A percentile compares a stretch with the other conserved stretches of the same genome.
Evolutionary conservation across 2,888 invertebrate genomes (phyloP).

Genomic region (Hypomecis punctinalis): DNA sequence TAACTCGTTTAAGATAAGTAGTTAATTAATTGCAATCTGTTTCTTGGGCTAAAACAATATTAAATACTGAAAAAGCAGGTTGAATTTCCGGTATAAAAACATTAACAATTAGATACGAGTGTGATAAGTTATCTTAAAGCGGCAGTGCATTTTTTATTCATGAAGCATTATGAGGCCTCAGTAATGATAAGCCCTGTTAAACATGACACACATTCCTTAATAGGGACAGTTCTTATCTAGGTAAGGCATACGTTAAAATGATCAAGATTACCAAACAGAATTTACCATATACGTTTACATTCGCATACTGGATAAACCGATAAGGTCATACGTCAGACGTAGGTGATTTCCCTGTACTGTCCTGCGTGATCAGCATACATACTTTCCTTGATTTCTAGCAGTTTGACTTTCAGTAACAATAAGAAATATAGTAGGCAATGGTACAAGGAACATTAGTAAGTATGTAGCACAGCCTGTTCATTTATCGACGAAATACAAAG

Average conservation of each 20-base stretch:
- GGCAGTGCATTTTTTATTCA: constrained; percentile 12
- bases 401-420: neutral
- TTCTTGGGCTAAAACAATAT: too few relatives aligned
- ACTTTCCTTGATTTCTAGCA: constrained; percentile 5
- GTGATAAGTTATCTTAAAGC: neutral
- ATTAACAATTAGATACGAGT: too few relatives aligned
- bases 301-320: constrained; percentile 11
- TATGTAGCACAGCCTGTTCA: constrained; percentile 19
- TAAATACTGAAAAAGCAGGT: too few relatives aligned
- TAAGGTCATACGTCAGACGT: neutral
- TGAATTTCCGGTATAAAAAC: too few relatives aligned
- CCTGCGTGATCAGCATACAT: constrained; percentile 5
- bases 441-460: neutral
- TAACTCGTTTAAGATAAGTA: too few relatives aligned
- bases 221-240: constrained; percentile 23
- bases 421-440: neutral
- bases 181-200: constrained; percentile 20
- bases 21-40: too few relatives aligned
- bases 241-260: constrained; percentile 18
- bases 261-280: constrained; percentile 16
- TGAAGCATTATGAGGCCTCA: constrained; percentile 4
- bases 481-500: constrained; percentile 20
- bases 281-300: constrained; percentile 10
- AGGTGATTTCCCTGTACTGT: constrained; percentile 4
- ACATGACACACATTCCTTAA: constrained; percentile 31